A percentile compares a stretch with the other conserved stretches of the same genome.
Evolutionary conservation across 1,140 invertebrate genomes (phyloP).

Genomic region (Armadillidium nasatum): DNA sequence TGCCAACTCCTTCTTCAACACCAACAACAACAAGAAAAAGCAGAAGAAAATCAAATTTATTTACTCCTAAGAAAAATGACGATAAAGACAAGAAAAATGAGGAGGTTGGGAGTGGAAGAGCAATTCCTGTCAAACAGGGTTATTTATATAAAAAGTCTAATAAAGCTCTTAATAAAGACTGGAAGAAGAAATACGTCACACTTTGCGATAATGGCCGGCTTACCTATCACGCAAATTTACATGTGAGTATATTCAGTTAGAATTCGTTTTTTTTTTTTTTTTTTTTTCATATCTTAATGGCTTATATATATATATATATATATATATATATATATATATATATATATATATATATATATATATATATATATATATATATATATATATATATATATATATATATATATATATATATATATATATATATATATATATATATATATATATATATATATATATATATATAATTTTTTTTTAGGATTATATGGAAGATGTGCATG

Average conservation of each 20-base stretch:
- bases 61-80: conserved; percentile 85
- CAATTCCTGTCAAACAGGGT: conserved; percentile 94
- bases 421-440: conserved; percentile 24
- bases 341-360: too few relatives aligned
- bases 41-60: conserved; percentile 86
- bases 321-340: too few relatives aligned
- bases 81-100: conserved; percentile 62
- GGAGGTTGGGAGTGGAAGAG: conserved; percentile 83
- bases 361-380: too few relatives aligned
- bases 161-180: conserved; percentile 92
- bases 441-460: conserved; percentile 2
- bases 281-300: too few relatives aligned
- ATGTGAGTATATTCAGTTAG: conserved; percentile 60
- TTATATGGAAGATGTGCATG: conserved; percentile 96
- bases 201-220: conserved; percentile 87
- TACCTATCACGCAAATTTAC: conserved; percentile 91
- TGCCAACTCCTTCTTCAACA: conserved; percentile 70
- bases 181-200: conserved; percentile 99
- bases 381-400: conserved; percentile 22
- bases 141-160: conserved; percentile 94
- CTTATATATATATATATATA: too few relatives aligned
- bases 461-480: conserved; percentile 59
- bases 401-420: conserved; percentile 30
- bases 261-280: too few relatives aligned
- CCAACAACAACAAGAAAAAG: conserved; percentile 76